phyloP scores from a whole-genome alignment of 2,113 vertebrate species.

The Tragelaphus strepsiceros region DNA sequence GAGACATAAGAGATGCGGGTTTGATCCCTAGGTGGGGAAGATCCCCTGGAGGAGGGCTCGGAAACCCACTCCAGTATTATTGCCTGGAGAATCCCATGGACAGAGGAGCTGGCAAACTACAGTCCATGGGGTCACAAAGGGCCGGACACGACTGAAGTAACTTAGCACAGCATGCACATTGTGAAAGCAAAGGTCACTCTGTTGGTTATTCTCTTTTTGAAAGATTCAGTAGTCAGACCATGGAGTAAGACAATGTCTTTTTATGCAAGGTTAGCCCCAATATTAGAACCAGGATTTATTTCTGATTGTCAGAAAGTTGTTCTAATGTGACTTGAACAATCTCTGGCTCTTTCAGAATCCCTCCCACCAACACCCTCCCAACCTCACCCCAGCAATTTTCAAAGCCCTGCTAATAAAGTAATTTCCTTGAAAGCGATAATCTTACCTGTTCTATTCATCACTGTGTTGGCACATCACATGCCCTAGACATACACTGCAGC shows the following conservation, averaged over 20 bases:
- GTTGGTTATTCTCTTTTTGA: background rate
- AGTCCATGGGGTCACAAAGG: background rate
- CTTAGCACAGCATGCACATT: background rate
- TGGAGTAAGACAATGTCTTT: background rate
- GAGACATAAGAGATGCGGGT: background rate
- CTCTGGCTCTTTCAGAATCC: background rate
- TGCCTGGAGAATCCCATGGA: background rate
- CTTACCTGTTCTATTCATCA: background rate
- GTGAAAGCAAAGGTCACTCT: background rate
- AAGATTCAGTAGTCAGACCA: background rate
- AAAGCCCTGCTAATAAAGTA: background rate
- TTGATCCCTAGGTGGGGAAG: background rate
- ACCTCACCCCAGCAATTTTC: background rate
- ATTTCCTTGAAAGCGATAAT: background rate
- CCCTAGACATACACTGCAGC: background rate
- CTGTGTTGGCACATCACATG: background rate
- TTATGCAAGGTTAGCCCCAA: background rate
- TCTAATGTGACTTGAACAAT: background rate
- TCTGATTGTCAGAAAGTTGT: background rate
- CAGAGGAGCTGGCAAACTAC: background rate
- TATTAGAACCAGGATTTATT: background rate
- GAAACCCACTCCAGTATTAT: background rate
- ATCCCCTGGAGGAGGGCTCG: background rate
- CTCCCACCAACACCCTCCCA: background rate
- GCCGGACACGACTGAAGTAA: background rate